Evolutionary conservation across 2,113 vertebrate genomes (phyloP).

Genomic region (Prionailurus bengalensis): DNA sequence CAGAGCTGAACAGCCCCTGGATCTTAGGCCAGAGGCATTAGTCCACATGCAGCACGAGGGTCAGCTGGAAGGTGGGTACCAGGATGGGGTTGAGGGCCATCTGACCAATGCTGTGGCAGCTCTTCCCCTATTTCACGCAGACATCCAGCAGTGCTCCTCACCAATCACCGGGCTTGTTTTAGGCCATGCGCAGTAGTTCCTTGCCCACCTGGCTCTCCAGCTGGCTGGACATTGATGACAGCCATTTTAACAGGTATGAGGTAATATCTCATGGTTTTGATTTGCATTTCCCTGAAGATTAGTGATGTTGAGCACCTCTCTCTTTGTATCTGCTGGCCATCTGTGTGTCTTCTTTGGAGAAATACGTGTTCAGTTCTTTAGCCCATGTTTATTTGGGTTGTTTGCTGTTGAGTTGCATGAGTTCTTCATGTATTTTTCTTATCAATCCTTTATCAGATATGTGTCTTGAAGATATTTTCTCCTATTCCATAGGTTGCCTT

Average conservation of each 20-base stretch:
- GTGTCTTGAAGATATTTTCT: neutral
- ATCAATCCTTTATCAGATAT: neutral
- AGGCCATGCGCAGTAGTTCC: slow-evolving; percentile 95
- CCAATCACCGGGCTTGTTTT: slow-evolving; percentile 95
- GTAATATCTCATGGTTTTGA: neutral
- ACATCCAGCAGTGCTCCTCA: slow-evolving; percentile 96
- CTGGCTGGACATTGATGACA: slow-evolving; percentile 86
- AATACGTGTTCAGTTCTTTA: neutral
- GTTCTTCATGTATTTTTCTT: neutral
- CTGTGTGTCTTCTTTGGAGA: neutral
- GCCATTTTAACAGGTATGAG: neutral
- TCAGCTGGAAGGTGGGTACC: slow-evolving; percentile 97
- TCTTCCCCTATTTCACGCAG: slow-evolving; percentile 93
- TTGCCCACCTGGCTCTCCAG: slow-evolving; percentile 94
- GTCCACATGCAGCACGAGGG: slow-evolving; percentile 94
- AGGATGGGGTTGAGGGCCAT: slow-evolving; percentile 93
- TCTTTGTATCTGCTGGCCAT: neutral
- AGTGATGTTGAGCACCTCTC: neutral
- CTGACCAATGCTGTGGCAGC: slow-evolving; percentile 91
- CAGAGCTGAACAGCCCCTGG: slow-evolving; percentile 94
- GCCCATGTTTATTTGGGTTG: neutral
- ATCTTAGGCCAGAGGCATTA: slow-evolving; percentile 97
- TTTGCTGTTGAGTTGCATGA: neutral
- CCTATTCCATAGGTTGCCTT: too few species aligned
- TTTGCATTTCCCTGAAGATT: neutral